These are phyloP conservation scores for Saxidomus purpurata DNA, from an alignment of 1,140 invertebrate species.

Conservation along the genomic window DNA sequence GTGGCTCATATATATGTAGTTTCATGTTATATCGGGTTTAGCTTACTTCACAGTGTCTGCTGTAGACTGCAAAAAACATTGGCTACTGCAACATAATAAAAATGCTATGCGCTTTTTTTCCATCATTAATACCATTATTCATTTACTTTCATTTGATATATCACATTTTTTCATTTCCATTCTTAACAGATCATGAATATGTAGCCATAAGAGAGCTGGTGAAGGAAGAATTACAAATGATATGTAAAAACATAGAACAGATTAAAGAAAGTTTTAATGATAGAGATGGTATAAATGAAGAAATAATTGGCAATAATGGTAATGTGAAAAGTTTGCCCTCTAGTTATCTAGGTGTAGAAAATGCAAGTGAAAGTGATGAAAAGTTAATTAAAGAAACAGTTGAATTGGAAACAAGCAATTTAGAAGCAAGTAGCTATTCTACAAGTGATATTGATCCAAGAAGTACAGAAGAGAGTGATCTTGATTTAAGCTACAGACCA, in stretches of 20 bases:
- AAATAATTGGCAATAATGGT: neutral
- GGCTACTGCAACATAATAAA: too few species aligned
- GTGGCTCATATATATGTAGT: too few species aligned
- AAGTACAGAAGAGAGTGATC: slow-evolving; percentile 38
- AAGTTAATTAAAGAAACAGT: neutral
- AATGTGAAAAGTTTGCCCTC: neutral
- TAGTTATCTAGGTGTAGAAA: too few species aligned
- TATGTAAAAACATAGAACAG: slow-evolving; percentile 22
- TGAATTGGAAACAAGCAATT: neutral
- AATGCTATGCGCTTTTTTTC: too few species aligned
- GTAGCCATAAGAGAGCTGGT: neutral
- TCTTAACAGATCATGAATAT: slow-evolving; percentile 3
- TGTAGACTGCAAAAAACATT: too few species aligned
- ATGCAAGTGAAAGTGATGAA: neutral
- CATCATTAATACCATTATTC: too few species aligned
- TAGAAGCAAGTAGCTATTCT: neutral
- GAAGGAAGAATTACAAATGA: neutral
- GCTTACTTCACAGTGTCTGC: too few species aligned
- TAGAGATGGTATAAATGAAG: neutral
- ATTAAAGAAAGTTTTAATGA: neutral
- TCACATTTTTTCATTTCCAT: neutral
- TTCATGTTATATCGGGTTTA: too few species aligned
- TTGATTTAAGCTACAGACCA: slow-evolving; percentile 15
- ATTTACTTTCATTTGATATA: too few species aligned
- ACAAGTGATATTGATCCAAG: neutral